Base-by-base conservation (phyloP, 92 coral and sea anemone genomes). In the Phenganax stokvisi region DNA sequence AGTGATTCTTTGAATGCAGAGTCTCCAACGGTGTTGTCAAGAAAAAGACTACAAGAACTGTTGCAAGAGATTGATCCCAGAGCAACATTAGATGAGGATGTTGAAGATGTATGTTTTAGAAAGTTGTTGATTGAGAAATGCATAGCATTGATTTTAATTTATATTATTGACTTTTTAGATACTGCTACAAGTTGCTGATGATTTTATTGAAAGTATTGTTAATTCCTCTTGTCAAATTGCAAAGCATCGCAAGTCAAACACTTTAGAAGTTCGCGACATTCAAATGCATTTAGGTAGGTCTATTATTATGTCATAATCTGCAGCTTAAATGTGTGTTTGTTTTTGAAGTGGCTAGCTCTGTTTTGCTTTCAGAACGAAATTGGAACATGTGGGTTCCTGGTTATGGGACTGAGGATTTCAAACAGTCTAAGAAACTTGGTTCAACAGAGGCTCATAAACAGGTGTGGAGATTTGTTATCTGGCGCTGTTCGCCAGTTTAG, bases 351-450 rank as follows among this genome's bases (percentile, higher is more conserved):
- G 29, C 6, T 29, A 20, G 25, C 27, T 29, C 56, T 31, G 4
- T 57, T 20, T 55, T 57, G 16, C 30, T 72, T 15, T 10, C 67
- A 96, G 99, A 96, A 74, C 85, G 99, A 37, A 85, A 89, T 67
- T 96, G 99, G 99, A 96, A 96, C 67, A 96, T 96, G 99, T 96
- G 99, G 99, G 90, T 96, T 52, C 99, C 99, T 58, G 99, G 99
- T 10, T 96, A 92, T 83, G 99, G 98, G 12, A 85, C 89, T 31
- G 99, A 96, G 60, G 99, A 96, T 55, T 87, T 96, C 51, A 90
- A 97, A 52, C 97, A 94, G 13, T 86, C 89, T 87, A 96, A 96
- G 83, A 96, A 96, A 81, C 88, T 91, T 9, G 92, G 93, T 56
- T 88, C 99, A 10, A 96, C 99, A 7, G 99, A 96, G 72, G 99